Evolutionary conservation across 2,797 vertebrate species (phyloP).

Genomic region (Coluber constrictor): DNA sequence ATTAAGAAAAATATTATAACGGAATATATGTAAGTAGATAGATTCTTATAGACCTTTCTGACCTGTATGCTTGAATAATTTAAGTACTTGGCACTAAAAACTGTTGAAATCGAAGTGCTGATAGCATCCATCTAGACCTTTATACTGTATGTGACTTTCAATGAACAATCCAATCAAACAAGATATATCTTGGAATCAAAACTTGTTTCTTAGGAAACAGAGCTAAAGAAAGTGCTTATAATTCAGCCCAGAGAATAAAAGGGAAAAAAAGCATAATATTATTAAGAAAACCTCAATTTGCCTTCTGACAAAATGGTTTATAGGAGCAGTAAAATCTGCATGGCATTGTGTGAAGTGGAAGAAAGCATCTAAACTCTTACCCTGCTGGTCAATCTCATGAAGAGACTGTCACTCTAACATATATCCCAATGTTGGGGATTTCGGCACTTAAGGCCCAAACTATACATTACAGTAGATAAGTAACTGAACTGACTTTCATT

Average conservation of each 20-base stretch:
- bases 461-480: neutral
- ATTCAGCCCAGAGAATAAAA: neutral
- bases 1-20: constrained; percentile 20
- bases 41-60: constrained; percentile 6
- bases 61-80: constrained; percentile 16
- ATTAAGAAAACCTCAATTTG: neutral
- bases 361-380: neutral
- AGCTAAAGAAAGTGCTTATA: constrained; percentile 7
- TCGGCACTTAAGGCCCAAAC: neutral
- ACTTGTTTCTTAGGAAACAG: neutral
- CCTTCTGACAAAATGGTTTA: constrained; percentile 3
- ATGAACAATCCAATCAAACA: constrained; percentile 18
- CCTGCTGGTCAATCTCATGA: neutral
- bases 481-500: neutral
- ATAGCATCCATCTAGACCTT: constrained; percentile 23
- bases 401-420: neutral
- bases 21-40: constrained; percentile 4
- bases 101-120: constrained; percentile 17
- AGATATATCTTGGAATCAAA: constrained; percentile 19
- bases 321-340: neutral
- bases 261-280: neutral
- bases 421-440: neutral
- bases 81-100: constrained; percentile 22
- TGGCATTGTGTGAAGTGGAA: neutral
- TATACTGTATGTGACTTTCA: constrained; percentile 4